Conservation (phyloP, 2,113 vertebrate genomes). For the Telmatochromis brichardi region DNA sequence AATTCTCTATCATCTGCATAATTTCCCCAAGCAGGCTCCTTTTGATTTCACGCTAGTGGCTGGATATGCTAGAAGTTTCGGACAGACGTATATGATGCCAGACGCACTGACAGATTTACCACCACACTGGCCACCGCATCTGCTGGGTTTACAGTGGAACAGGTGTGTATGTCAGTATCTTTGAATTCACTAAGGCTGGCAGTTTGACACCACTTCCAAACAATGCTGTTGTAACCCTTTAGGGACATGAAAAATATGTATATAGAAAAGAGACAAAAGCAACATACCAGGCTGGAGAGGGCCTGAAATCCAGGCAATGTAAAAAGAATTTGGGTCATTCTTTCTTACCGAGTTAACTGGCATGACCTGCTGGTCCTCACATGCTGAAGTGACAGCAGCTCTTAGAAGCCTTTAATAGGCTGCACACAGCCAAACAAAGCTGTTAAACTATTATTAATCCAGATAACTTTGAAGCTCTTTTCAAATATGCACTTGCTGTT, state of each 20-base stretch:
- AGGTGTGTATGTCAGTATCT: slow-evolving; percentile 7
- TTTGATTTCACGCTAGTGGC: slow-evolving; percentile 39
- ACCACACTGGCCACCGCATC: neutral
- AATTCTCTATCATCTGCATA: neutral
- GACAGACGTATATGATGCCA: slow-evolving; percentile 22
- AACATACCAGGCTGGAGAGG: neutral
- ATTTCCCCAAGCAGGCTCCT: slow-evolving; percentile 6
- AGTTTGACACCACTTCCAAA: neutral
- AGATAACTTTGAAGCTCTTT: neutral
- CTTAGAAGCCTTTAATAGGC: neutral
- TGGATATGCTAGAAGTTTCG: slow-evolving; percentile 17
- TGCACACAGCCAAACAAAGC: neutral
- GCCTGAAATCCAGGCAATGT: neutral
- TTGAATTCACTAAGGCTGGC: neutral
- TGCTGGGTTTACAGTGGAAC: neutral
- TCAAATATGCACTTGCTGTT: neutral
- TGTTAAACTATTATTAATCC: neutral
- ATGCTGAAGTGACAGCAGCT: neutral
- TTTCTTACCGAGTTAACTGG: neutral
- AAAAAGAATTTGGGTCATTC: neutral
- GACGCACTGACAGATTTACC: slow-evolving; percentile 48
- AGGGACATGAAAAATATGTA: neutral
- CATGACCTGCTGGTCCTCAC: neutral
- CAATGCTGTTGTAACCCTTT: neutral
- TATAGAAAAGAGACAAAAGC: neutral